These are phyloP conservation scores for Phoeniculus purpureus DNA, from an alignment of 2,797 vertebrate species.

Conservation along the genomic window DNA sequence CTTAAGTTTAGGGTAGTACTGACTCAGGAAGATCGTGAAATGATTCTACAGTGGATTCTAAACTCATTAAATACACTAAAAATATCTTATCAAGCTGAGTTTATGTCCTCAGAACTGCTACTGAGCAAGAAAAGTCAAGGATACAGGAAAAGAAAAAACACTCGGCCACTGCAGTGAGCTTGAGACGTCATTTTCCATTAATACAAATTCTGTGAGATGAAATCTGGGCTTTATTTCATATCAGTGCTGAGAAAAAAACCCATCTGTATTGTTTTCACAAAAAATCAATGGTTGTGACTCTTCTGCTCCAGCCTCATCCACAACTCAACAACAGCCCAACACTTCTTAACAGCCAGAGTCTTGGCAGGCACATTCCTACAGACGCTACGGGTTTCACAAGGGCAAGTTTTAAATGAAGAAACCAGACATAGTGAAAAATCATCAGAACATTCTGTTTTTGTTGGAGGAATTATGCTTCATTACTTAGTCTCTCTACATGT, in stretches of 20 bases:
- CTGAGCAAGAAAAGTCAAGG: not conserved
- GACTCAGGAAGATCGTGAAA: not conserved
- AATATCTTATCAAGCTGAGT: not conserved
- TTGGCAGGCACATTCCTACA: not conserved
- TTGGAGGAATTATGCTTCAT: not conserved
- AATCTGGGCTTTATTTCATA: not conserved
- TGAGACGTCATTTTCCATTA: not conserved
- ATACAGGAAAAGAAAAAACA: not conserved
- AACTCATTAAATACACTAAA: not conserved
- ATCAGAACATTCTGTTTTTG: not conserved
- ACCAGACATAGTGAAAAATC: not conserved
- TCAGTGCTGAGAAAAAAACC: not conserved
- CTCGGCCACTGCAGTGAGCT: not conserved
- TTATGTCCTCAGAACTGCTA: not conserved
- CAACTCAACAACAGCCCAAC: not conserved
- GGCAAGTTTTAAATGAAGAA: not conserved
- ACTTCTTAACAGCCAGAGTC: not conserved
- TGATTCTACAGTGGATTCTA: not conserved
- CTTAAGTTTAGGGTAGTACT: not conserved
- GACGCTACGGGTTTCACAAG: not conserved
- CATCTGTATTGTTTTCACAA: not conserved
- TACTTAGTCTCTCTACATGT: not conserved
- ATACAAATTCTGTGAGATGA: not conserved
- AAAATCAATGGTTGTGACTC: not conserved
- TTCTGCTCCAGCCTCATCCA: not conserved